Conservation (phyloP, 1,140 invertebrate species). For the Campoletis sonorensis region DNA sequence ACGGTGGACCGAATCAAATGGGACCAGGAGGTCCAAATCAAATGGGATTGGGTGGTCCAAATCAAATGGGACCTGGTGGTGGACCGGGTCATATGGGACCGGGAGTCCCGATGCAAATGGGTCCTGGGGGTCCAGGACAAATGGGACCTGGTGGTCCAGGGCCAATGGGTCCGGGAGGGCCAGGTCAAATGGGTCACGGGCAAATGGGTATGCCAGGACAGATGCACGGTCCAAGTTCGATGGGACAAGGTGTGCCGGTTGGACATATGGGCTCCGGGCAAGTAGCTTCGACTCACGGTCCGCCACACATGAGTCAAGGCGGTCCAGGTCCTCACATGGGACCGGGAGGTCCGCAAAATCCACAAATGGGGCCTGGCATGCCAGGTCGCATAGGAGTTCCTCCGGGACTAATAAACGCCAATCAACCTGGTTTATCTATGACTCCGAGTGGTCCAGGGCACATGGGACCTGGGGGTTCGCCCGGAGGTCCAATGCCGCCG, state of each 20-base stretch:
- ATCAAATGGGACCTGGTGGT: conserved; percentile 45
- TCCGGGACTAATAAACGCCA: conserved; percentile 52
- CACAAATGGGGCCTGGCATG: conserved; percentile 53
- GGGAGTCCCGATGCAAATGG: conserved; percentile 57
- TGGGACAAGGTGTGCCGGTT: conserved; percentile 60
- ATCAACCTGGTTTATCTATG: conserved; percentile 59
- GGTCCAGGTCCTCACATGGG: conserved; percentile 51
- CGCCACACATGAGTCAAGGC: conserved; percentile 43
- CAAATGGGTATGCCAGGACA: conserved; percentile 61
- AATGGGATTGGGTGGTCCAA: conserved; percentile 58
- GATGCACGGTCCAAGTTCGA: conserved; percentile 55
- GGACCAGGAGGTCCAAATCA: conserved; percentile 50
- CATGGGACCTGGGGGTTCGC: conserved; percentile 58
- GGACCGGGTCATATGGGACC: conserved; percentile 21
- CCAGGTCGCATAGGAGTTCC: conserved; percentile 56
- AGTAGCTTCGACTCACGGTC: conserved; percentile 52
- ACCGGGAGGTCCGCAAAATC: conserved; percentile 33
- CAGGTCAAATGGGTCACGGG: conserved; percentile 45
- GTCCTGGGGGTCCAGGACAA: conserved; percentile 47
- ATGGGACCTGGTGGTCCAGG: conserved; percentile 51
- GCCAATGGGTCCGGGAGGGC: conserved; percentile 43
- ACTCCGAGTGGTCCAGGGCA: conserved; percentile 48
- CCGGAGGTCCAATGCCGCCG: conserved; percentile 53
- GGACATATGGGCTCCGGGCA: conserved; percentile 57
- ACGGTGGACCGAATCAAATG: conserved; percentile 59